Conservation (phyloP, 2,113 vertebrate genomes). For the Phoxinus phoxinus region DNA sequence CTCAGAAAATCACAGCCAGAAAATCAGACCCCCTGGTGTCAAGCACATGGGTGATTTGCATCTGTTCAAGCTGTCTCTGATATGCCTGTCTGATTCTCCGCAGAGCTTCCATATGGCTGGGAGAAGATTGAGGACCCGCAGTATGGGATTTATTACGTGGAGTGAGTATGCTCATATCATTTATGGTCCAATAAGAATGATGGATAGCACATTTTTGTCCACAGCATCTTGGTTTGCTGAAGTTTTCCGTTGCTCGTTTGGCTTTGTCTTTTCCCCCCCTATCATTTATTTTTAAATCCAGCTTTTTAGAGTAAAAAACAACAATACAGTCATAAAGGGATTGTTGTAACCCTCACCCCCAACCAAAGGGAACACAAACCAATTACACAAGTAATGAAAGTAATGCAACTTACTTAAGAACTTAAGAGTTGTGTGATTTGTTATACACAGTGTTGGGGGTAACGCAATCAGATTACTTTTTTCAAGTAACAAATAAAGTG, state of each 20-base stretch:
- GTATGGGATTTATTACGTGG: conserved; percentile 94
- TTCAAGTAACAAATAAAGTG: too few relatives aligned
- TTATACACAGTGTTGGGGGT: too few relatives aligned
- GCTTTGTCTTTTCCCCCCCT: not conserved
- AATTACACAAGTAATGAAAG: not conserved
- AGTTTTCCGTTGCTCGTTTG: not conserved
- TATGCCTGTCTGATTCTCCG: conserved; percentile 45
- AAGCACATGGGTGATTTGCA: not conserved
- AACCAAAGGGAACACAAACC: not conserved
- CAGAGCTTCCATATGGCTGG: conserved; percentile 98
- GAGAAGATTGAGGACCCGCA: conserved; percentile 98
- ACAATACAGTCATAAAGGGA: not conserved
- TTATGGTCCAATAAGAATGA: conserved; percentile 8
- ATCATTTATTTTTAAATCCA: not conserved
- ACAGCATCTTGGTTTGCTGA: conserved; percentile 58
- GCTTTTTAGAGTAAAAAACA: not conserved
- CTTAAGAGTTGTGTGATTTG: not conserved
- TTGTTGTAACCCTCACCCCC: not conserved
- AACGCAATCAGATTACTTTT: too few relatives aligned
- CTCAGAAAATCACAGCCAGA: not conserved
- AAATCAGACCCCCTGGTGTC: conserved; percentile 17
- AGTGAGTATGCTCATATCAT: conserved; percentile 81
- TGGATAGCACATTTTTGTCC: conserved; percentile 36
- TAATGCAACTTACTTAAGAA: not conserved
- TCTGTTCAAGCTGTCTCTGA: conserved; percentile 28